Conservation (phyloP, 2,797 vertebrate genomes). For the Hydrocynus forskahlii region DNA sequence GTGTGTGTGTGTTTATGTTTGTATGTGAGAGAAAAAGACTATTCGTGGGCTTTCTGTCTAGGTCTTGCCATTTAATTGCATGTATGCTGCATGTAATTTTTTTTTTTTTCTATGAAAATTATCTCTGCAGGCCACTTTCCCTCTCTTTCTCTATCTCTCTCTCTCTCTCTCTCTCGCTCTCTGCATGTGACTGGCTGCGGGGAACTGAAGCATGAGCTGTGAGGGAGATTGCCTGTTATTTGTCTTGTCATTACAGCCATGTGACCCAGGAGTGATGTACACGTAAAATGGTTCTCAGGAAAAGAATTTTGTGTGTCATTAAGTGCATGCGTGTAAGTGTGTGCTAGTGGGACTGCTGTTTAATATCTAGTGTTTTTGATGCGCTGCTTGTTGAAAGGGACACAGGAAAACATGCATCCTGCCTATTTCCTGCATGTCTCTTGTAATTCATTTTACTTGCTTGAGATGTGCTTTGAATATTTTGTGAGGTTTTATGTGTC, state of each 20-base stretch:
- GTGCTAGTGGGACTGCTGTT: neutral
- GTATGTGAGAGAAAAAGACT: neutral
- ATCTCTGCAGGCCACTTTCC: neutral
- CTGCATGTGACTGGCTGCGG: neutral
- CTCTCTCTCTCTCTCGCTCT: constrained; percentile 29
- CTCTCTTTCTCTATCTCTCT: constrained; percentile 9
- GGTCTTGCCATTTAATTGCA: neutral
- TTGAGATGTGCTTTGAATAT: too few species aligned
- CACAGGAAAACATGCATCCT: neutral
- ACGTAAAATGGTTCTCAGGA: neutral
- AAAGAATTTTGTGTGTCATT: neutral
- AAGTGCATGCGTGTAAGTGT: neutral
- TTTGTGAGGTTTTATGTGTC: too few species aligned
- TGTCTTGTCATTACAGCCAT: neutral
- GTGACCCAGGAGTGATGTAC: neutral
- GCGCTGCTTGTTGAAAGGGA: neutral
- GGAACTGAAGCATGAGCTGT: constrained; percentile 9
- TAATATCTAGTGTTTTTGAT: neutral
- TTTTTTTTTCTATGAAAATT: neutral
- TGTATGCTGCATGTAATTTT: neutral
- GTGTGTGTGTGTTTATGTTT: constrained; percentile 13
- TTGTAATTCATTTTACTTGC: neutral
- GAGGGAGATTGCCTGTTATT: neutral
- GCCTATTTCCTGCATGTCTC: too few species aligned
- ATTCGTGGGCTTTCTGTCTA: neutral